A percentile compares a stretch with the other conserved stretches of the same genome.
These are phyloP conservation scores for Alaudala cheleensis DNA, from an alignment of 2,113 vertebrate genomes.

Conservation along the genomic window DNA sequence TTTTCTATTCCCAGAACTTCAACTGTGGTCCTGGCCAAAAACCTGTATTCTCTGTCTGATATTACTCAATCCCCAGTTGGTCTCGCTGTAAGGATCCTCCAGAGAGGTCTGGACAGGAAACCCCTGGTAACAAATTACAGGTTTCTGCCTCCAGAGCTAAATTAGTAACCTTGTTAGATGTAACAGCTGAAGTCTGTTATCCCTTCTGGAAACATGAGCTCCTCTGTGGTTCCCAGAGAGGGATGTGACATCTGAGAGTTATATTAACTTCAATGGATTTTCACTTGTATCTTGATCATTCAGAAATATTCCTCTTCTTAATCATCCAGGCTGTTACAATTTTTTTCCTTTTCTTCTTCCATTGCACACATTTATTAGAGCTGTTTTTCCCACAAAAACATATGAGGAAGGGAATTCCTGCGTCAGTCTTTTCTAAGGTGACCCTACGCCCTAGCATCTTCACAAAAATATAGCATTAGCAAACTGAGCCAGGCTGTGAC, in stretches of 20 bases:
- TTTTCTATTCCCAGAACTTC: neutral
- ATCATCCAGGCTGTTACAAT: neutral
- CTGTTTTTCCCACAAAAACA: neutral
- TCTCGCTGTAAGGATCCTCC: neutral
- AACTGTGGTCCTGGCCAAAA: neutral
- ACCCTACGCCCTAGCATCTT: neutral
- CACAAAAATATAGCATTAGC: neutral
- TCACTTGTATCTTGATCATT: neutral
- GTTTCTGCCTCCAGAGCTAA: neutral
- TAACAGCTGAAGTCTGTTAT: neutral
- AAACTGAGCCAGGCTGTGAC: constrained; percentile 15
- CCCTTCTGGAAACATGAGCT: neutral
- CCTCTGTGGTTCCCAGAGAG: neutral
- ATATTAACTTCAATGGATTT: neutral
- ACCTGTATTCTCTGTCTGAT: neutral
- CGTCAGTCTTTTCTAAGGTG: constrained; percentile 1
- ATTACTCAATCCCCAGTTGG: neutral
- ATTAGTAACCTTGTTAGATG: neutral
- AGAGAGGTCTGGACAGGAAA: neutral
- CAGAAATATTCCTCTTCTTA: neutral
- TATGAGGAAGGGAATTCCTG: neutral
- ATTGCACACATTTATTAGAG: neutral
- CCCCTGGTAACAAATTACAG: neutral
- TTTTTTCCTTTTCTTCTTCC: neutral
- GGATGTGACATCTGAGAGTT: neutral